Evolutionary conservation across 2,797 vertebrate species (phyloP).

Genomic region (Phyllotis vaccarum): DNA sequence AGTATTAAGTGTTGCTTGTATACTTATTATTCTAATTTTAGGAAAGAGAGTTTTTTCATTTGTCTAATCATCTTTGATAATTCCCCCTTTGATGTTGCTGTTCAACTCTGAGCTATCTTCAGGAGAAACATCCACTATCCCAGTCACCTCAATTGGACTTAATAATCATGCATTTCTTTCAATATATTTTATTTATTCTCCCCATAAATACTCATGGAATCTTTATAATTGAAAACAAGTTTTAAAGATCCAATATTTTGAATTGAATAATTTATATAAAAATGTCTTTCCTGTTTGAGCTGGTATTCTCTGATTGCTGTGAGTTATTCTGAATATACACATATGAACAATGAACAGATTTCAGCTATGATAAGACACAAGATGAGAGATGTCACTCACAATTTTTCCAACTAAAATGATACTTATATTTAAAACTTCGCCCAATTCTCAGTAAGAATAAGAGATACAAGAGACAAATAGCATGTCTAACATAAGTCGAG

Average conservation of each 20-base stretch:
- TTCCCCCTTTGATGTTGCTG: constrained; percentile 3
- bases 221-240: neutral
- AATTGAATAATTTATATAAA: constrained; percentile 30
- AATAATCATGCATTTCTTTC: neutral
- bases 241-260: neutral
- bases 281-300: constrained; percentile 36
- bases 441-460: constrained; percentile 12
- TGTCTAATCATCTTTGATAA: neutral
- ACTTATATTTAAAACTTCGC: neutral
- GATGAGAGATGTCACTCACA: neutral
- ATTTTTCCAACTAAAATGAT: constrained; percentile 17
- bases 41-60: constrained; percentile 27
- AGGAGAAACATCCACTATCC: neutral
- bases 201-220: constrained; percentile 47
- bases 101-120: neutral
- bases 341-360: constrained; percentile 4
- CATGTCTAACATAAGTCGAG: neutral
- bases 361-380: constrained; percentile 1
- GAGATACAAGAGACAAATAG: neutral
- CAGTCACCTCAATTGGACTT: neutral
- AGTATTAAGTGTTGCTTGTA: neutral
- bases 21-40: constrained; percentile 10
- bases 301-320: neutral
- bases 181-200: constrained; percentile 48
- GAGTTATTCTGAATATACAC: neutral